Conservation (phyloP, 1,140 invertebrate genomes). For the Bathynomus jamesi region DNA sequence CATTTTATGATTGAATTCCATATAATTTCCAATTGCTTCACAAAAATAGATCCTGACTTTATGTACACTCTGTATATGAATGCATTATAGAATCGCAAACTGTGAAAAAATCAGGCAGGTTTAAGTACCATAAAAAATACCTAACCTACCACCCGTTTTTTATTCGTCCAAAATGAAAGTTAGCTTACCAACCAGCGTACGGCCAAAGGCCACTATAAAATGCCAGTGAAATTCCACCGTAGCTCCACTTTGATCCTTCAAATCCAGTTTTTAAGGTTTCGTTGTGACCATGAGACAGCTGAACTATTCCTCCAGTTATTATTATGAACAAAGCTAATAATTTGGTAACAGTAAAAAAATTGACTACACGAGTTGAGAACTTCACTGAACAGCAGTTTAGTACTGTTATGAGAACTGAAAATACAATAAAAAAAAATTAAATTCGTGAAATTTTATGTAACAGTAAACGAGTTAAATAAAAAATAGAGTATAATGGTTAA, state of each 20-base stretch:
- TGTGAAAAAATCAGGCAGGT: no score
- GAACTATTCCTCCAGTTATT: neutral
- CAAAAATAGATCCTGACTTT: no score
- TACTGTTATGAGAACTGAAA: neutral
- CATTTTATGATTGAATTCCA: no score
- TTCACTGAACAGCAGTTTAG: neutral
- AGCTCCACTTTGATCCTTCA: neutral
- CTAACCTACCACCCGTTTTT: no score
- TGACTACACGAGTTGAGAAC: neutral
- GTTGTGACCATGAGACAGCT: neutral
- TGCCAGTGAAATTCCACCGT: neutral
- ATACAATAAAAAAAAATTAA: neutral
- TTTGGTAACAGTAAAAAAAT: neutral
- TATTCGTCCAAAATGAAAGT: no score
- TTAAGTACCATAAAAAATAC: no score
- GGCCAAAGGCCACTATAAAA: neutral
- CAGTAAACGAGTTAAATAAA: no score
- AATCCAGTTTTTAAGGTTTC: neutral
- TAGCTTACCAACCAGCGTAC: neutral
- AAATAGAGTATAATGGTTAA: no score
- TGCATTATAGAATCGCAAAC: no score
- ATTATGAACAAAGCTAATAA: neutral
- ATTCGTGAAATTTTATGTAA: no score
- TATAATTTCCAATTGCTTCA: no score
- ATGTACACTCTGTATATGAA: no score